Conservation (phyloP, 2,888 invertebrate genomes). For the Saturnia japonica region DNA sequence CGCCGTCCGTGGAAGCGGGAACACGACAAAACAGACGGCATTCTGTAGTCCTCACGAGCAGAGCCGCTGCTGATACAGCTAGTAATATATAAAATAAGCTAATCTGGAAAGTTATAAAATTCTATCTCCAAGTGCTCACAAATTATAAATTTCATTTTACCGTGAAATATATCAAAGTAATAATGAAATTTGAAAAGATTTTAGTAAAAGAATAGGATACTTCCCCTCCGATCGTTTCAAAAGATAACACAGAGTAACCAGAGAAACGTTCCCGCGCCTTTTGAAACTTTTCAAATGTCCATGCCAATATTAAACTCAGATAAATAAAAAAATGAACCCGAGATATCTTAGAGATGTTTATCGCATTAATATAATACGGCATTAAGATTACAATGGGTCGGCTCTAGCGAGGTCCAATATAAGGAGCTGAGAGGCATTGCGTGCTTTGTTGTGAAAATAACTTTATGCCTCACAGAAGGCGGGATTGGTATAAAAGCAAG, state of each 20-base stretch:
- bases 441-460: constrained; percentile 80
- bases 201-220: constrained; percentile 64
- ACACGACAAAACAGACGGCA: no score
- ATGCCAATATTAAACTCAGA: constrained; percentile 70
- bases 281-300: constrained; percentile 44
- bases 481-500: constrained; percentile 66
- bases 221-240: constrained; percentile 57
- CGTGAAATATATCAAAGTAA: constrained; percentile 26
- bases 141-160: background rate
- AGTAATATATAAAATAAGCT: background rate
- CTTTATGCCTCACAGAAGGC: constrained; percentile 75
- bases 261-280: constrained; percentile 58
- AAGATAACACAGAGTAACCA: constrained; percentile 66
- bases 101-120: background rate
- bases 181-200: constrained; percentile 53
- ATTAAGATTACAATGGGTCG: constrained; percentile 80
- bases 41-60: no score
- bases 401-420: constrained; percentile 79
- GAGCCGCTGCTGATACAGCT: no score
- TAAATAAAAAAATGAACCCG: constrained; percentile 66
- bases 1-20: no score
- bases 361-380: constrained; percentile 81
- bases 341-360: constrained; percentile 75
- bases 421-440: constrained; percentile 72
- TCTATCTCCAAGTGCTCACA: background rate